Base-by-base conservation (phyloP, 2,888 invertebrate genomes). In the Epsilonema sp. region DNA sequence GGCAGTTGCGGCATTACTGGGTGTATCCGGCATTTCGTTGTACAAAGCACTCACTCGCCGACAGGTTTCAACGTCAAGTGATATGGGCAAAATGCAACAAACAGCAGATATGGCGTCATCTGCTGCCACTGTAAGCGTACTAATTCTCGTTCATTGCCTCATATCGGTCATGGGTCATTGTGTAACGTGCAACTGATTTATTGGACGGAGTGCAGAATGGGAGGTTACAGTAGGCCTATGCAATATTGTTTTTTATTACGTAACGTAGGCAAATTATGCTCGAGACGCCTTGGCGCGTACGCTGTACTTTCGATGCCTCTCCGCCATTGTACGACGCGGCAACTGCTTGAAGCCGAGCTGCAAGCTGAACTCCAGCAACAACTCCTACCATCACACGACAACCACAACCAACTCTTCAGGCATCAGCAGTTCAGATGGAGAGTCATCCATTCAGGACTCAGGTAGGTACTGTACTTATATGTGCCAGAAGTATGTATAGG, bases 221-320 rank as follows among this genome's bases (percentile, higher is more conserved):
- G n/a, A n/a, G n/a, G n/a, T n/a, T n/a, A n/a, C n/a, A n/a, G n/a
- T n/a, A n/a, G n/a, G n/a, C n/a, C n/a, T n/a, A n/a, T n/a, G n/a
- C n/a, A n/a, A n/a, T n/a, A n/a, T n/a, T n/a, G n/a, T n/a, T n/a
- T n/a, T n/a, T n/a, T n/a, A n/a, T n/a, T n/a, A n/a, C n/a, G n/a
- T n/a, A n/a, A n/a, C n/a, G n/a, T n/a, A 76, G 75, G 83, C 85
- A 13, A 80, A 82, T 62, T 76, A 78, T 74, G 81, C 82, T n/a
- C 73, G 87, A 56, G 82, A 89, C 70, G 79, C 83, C 49, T 72
- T 87, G 56, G 83, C 86, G 26, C 84, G 85, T 69, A 86, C 89
- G 20, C 74, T 90, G 26, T 90, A 89, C 69, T 86, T 85, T 65
- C 79, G 89, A 56, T 87, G 87, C 11, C 85, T 89, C 20, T 85